Evolutionary conservation across 2,888 invertebrate species (phyloP).

Genomic region (Drosophila rellima): DNA sequence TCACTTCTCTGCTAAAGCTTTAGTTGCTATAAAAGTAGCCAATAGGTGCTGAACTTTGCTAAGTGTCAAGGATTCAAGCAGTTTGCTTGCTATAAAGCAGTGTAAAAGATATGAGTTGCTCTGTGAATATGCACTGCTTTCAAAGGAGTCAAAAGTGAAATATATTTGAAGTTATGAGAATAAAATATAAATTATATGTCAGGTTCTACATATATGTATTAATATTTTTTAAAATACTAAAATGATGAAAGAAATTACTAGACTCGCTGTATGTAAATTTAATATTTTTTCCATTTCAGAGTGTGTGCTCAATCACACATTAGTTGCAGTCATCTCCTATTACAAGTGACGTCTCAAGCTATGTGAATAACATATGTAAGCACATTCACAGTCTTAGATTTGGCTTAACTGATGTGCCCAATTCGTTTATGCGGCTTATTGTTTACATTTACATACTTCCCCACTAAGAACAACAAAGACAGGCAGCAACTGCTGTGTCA

Average conservation of each 20-base stretch:
- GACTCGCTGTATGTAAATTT: not conserved
- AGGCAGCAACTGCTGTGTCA: slow-evolving; percentile 43
- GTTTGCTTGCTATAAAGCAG: slow-evolving; percentile 36
- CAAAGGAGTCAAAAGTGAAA: no score
- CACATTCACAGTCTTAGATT: slow-evolving; percentile 15
- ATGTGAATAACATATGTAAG: slow-evolving; percentile 4
- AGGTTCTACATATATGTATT: not conserved
- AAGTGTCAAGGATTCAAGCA: slow-evolving; percentile 14
- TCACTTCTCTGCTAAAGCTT: not conserved
- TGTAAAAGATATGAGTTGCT: slow-evolving; percentile 12
- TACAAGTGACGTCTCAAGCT: not conserved
- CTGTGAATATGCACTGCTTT: not conserved
- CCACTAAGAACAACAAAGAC: slow-evolving; percentile 20
- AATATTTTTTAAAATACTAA: not conserved
- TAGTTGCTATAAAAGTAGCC: slow-evolving; percentile 1
- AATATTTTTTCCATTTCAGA: not conserved
- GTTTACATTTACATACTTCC: slow-evolving; percentile 65
- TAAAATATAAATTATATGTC: not conserved
- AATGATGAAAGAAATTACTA: not conserved
- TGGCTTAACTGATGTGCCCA: slow-evolving; percentile 50
- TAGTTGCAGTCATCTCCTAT: slow-evolving; percentile 7
- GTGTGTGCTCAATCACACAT: slow-evolving; percentile 7
- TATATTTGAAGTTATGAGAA: no score
- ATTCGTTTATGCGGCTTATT: slow-evolving; percentile 60
- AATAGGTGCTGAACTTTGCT: not conserved